These are phyloP conservation scores for Oligia latruncula DNA, from an alignment of 2,888 invertebrate genomes.

Conservation along the genomic window DNA sequence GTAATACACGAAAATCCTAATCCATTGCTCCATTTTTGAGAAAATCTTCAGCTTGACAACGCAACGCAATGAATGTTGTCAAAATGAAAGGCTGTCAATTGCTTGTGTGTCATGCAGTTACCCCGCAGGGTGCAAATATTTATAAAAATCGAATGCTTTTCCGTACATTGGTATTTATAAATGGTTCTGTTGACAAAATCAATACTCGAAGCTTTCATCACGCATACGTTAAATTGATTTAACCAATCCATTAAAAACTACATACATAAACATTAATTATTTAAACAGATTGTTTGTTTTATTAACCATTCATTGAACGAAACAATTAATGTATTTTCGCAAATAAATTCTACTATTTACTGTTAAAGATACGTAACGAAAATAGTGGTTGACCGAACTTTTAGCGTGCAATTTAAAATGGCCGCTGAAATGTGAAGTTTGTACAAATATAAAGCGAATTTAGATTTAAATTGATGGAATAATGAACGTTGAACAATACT, in stretches of 20 bases:
- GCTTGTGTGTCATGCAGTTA: neutral
- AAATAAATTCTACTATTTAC: conserved; percentile 50
- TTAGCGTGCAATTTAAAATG: conserved; percentile 46
- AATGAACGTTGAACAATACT: conserved; percentile 32
- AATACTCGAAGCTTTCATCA: conserved; percentile 9
- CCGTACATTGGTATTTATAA: neutral
- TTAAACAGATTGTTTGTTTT: conserved; percentile 31
- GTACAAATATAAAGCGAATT: conserved; percentile 49
- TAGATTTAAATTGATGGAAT: conserved; percentile 55
- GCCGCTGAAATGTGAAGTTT: conserved; percentile 30
- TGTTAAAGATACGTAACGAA: conserved; percentile 34
- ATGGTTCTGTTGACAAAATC: conserved; percentile 25
- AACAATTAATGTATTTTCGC: conserved; percentile 47
- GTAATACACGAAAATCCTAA: neutral
- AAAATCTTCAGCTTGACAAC: neutral
- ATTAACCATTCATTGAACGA: conserved; percentile 39
- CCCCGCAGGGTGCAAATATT: neutral
- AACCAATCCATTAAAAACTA: conserved; percentile 35
- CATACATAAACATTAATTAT: conserved; percentile 19
- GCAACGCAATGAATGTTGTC: neutral
- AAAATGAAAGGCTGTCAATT: neutral
- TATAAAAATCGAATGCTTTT: neutral
- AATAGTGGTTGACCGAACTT: conserved; percentile 51
- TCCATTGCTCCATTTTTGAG: neutral
- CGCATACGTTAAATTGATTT: conserved; percentile 8